These are phyloP conservation scores for Nyctereutes procyonoides DNA, from an alignment of 2,113 vertebrate species.

Conservation along the genomic window DNA sequence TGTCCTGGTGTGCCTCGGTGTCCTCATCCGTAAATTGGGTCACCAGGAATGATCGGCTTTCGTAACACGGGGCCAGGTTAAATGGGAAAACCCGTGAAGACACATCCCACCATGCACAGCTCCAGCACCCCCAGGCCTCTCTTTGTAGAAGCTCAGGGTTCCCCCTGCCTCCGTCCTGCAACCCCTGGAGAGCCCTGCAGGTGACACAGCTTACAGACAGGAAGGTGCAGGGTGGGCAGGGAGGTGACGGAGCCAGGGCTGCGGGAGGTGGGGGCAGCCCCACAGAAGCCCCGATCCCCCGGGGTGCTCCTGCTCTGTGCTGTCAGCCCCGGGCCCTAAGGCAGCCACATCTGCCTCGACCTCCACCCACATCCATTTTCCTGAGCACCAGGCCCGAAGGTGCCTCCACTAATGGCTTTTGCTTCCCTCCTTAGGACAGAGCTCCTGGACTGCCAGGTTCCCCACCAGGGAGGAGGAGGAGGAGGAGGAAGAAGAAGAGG, in stretches of 20 bases:
- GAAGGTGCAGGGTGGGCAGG: not conserved
- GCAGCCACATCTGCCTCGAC: not conserved
- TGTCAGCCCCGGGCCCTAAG: not conserved
- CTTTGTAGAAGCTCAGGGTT: not conserved
- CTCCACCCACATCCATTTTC: not conserved
- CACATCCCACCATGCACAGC: rapidly evolving
- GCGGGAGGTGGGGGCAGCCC: not conserved
- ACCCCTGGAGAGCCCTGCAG: not conserved
- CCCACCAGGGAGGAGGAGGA: not conserved
- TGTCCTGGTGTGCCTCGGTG: not conserved
- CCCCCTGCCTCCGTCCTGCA: not conserved
- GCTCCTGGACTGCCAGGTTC: not conserved
- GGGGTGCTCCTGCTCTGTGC: not conserved
- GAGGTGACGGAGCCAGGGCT: not conserved
- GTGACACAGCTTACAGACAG: not conserved
- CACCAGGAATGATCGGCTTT: not conserved
- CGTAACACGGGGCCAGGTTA: not conserved
- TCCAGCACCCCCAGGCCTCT: no score
- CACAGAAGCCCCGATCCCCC: not conserved
- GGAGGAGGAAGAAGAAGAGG: not conserved
- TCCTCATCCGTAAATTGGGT: not conserved
- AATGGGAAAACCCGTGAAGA: not conserved
- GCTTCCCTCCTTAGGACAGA: conserved; percentile 3
- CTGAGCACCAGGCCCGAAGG: not conserved
- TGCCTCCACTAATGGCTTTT: not conserved